Conservation (phyloP, 2,113 vertebrate genomes). For the Rhombomys opimus region DNA sequence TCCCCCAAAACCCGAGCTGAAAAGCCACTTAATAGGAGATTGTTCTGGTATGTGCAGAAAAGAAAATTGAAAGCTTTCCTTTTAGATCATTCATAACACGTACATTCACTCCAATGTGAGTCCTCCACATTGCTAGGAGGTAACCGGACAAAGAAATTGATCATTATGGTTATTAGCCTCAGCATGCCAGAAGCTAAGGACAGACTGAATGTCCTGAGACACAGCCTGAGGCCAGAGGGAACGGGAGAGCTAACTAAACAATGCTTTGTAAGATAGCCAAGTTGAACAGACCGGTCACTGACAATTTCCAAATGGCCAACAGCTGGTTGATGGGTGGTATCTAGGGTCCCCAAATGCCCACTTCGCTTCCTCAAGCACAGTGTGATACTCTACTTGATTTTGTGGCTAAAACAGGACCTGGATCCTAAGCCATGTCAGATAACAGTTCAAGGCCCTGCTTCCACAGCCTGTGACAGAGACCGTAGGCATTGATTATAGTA, state of each 20-base stretch:
- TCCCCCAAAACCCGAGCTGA: neutral
- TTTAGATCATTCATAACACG: neutral
- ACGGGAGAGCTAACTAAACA: neutral
- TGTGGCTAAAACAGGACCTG: neutral
- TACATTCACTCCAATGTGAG: neutral
- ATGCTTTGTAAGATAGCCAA: neutral
- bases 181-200: too few species aligned
- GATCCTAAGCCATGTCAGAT: neutral
- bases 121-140: neutral
- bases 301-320: neutral
- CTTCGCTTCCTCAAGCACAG: neutral
- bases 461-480: neutral
- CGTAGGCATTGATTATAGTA: neutral
- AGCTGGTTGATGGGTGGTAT: neutral
- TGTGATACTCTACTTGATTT: neutral
- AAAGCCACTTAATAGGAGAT: neutral
- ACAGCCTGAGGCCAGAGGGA: neutral
- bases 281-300: neutral
- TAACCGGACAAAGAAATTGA: neutral
- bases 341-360: neutral
- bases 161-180: neutral
- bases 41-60: neutral
- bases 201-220: neutral
- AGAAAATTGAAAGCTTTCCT: neutral
- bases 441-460: neutral